Conservation (phyloP, 2,888 invertebrate species). For the Aricia artaxerxes region DNA sequence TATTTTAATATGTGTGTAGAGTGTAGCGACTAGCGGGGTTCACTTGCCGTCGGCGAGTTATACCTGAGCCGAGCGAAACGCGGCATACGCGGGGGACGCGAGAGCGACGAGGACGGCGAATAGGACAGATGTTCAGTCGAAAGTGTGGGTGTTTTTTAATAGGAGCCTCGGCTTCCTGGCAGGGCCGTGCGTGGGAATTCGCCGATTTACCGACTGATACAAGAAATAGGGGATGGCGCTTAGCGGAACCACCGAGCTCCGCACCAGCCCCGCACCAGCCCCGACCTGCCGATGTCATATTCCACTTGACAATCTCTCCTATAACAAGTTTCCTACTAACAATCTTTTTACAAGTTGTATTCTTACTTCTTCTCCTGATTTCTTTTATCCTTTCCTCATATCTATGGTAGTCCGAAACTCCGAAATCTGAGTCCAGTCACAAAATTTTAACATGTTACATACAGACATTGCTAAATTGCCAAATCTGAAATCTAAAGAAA, state of each 20-base stretch:
- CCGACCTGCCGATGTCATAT: background rate
- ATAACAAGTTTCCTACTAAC: background rate
- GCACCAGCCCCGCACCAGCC: background rate
- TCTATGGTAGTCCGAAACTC: background rate
- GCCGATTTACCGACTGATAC: constrained; percentile 34
- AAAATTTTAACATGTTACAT: background rate
- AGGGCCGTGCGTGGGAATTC: constrained; percentile 55
- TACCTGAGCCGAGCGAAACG: constrained; percentile 50
- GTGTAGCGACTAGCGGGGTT: constrained; percentile 26
- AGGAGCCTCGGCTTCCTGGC: constrained; percentile 54
- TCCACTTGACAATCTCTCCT: background rate
- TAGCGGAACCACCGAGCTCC: constrained; percentile 27
- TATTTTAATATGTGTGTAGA: background rate
- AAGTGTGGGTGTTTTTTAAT: constrained; percentile 67
- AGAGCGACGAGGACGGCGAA: constrained; percentile 45
- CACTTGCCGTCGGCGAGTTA: constrained; percentile 44
- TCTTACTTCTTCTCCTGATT: background rate
- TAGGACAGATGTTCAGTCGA: constrained; percentile 69
- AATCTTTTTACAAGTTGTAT: background rate
- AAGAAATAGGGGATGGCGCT: constrained; percentile 38
- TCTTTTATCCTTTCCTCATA: background rate
- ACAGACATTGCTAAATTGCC: background rate
- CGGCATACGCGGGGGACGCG: constrained; percentile 27
- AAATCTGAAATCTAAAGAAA: background rate
- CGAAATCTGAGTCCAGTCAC: background rate